Evolutionary conservation across 1,140 invertebrate genomes (phyloP).

Genomic region (Drosophila kepulauana): DNA sequence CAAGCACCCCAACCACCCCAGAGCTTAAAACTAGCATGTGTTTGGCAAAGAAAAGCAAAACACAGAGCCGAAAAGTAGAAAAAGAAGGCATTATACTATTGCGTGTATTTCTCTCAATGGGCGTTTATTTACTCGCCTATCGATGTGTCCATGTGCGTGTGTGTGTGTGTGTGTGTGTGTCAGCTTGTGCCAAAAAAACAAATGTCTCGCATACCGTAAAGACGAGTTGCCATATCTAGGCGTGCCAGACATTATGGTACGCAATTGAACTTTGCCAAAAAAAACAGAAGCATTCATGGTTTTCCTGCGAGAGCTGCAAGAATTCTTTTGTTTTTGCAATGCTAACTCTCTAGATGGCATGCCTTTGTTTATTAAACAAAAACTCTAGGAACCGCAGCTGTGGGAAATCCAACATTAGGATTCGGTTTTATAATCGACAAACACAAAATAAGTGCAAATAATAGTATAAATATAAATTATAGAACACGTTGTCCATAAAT

Average conservation of each 20-base stretch:
- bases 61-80: background rate
- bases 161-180: background rate
- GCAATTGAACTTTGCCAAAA: background rate
- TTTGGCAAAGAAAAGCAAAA: conserved; percentile 6
- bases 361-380: too few relatives aligned
- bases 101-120: conserved; percentile 34
- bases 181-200: conserved; percentile 23
- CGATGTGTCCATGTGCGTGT: background rate
- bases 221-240: background rate
- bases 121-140: conserved; percentile 23
- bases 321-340: too few relatives aligned
- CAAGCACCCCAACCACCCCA: background rate
- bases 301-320: background rate
- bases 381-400: too few relatives aligned
- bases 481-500: background rate
- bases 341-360: too few relatives aligned
- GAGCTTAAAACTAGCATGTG: background rate
- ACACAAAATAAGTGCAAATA: too few relatives aligned
- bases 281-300: too few relatives aligned
- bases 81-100: conserved; percentile 1
- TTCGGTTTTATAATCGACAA: too few relatives aligned
- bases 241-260: conserved; percentile 3
- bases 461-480: background rate
- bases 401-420: too few relatives aligned
- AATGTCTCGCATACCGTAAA: conserved; percentile 35